Conservation (phyloP, 1,140 invertebrate genomes). For the Octopus sinensis region DNA sequence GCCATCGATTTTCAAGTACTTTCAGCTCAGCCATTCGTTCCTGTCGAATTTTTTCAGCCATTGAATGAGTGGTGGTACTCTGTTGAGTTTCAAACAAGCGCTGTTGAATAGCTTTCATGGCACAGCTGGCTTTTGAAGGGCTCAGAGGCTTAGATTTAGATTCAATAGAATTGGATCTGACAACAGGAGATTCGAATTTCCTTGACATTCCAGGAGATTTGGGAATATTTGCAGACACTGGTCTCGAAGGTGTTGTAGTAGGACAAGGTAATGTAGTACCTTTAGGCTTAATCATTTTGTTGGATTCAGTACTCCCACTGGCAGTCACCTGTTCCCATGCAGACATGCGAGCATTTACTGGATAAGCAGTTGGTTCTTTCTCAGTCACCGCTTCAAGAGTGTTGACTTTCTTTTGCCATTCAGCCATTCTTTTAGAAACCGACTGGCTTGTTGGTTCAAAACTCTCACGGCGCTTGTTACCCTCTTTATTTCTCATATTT, state of each 20-base stretch:
- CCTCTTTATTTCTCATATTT: not conserved
- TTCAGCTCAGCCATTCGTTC: slow-evolving; percentile 52
- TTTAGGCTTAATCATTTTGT: slow-evolving; percentile 2
- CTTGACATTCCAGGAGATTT: not conserved
- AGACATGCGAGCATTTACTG: slow-evolving; percentile 48
- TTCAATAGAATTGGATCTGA: not conserved
- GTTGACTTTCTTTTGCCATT: slow-evolving; percentile 47
- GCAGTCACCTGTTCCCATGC: slow-evolving; percentile 40
- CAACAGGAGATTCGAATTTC: not conserved
- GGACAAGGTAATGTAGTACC: not conserved
- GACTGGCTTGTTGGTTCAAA: slow-evolving; percentile 35
- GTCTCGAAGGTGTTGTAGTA: not conserved
- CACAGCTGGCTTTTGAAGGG: slow-evolving; percentile 38
- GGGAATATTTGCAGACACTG: not conserved
- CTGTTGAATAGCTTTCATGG: slow-evolving; percentile 49
- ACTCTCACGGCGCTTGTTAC: slow-evolving; percentile 14
- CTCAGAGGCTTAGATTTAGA: slow-evolving; percentile 16
- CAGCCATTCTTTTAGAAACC: slow-evolving; percentile 47
- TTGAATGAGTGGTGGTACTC: slow-evolving; percentile 33
- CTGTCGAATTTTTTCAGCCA: slow-evolving; percentile 41
- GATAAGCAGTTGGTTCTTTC: slow-evolving; percentile 48
- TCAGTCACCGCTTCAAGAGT: slow-evolving; percentile 29
- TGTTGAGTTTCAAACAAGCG: slow-evolving; percentile 39
- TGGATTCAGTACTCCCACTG: not conserved
- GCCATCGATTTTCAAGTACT: slow-evolving; percentile 49